Conservation (phyloP, 2,797 vertebrate species). For the Chaetophractus vellerosus region DNA sequence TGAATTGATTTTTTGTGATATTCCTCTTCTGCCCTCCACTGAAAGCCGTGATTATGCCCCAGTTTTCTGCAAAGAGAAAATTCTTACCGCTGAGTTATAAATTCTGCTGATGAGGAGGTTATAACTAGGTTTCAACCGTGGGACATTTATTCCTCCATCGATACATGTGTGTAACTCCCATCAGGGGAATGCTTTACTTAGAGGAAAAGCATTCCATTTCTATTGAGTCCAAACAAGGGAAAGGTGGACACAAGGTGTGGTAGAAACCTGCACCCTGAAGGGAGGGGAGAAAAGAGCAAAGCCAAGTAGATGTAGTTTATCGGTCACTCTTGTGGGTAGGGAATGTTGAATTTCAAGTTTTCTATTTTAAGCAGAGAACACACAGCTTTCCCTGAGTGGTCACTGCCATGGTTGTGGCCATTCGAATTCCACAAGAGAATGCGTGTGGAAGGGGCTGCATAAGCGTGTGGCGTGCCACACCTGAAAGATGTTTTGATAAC, state of each 20-base stretch:
- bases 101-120: conserved; percentile 75
- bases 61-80: conserved; percentile 78
- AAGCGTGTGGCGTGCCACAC: background rate
- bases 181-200: conserved; percentile 38
- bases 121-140: conserved; percentile 62
- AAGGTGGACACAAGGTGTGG: background rate
- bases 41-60: conserved; percentile 80
- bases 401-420: background rate
- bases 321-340: background rate
- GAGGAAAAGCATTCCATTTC: background rate
- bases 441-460: background rate
- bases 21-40: conserved; percentile 78
- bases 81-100: conserved; percentile 78
- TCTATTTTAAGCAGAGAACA: conserved; percentile 59
- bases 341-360: conserved; percentile 76
- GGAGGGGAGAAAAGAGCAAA: background rate
- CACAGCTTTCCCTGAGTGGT: conserved; percentile 6
- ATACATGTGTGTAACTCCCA: background rate
- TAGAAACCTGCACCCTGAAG: background rate
- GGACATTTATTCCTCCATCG: conserved; percentile 57
- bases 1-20: conserved; percentile 83
- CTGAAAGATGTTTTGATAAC: background rate
- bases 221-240: background rate
- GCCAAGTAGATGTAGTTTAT: background rate
- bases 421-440: conserved; percentile 44